phyloP scores from a whole-genome alignment of 1,140 invertebrate genomes.

The Nephotettix cincticeps region DNA sequence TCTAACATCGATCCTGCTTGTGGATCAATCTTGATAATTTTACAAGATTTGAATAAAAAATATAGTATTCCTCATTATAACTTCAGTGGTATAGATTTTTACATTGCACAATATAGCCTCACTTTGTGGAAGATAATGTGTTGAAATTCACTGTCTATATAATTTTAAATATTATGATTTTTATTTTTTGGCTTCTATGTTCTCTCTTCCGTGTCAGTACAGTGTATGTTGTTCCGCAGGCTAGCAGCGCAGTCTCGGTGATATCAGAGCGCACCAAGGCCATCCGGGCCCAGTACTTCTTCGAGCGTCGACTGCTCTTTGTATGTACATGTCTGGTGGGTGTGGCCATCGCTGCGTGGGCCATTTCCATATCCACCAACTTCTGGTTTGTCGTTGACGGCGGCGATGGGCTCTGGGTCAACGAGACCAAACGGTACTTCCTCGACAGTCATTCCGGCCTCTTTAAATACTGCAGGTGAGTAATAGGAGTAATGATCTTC shows the following conservation, averaged over 20 bases:
- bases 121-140: neutral
- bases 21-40: too few species aligned
- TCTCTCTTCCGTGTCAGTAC: too few species aligned
- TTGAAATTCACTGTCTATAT: neutral
- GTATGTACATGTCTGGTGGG: constrained; percentile 66
- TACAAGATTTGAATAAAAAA: neutral
- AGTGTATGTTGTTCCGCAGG: neutral
- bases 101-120: neutral
- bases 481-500: too few species aligned
- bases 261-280: constrained; percentile 2
- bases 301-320: constrained; percentile 68
- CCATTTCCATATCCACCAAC: constrained; percentile 69
- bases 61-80: neutral
- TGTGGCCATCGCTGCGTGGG: constrained; percentile 67
- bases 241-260: constrained; percentile 10
- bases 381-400: constrained; percentile 67
- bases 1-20: too few species aligned
- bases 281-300: constrained; percentile 44
- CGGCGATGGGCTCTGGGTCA: constrained; percentile 55
- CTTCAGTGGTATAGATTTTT: neutral
- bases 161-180: neutral
- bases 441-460: constrained; percentile 63
- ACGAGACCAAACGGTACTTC: constrained; percentile 55
- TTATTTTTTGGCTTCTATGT: neutral
- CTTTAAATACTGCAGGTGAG: constrained; percentile 61